Conservation (phyloP, 2,113 vertebrate species). For the Sinocyclocheilus rhinocerous region DNA sequence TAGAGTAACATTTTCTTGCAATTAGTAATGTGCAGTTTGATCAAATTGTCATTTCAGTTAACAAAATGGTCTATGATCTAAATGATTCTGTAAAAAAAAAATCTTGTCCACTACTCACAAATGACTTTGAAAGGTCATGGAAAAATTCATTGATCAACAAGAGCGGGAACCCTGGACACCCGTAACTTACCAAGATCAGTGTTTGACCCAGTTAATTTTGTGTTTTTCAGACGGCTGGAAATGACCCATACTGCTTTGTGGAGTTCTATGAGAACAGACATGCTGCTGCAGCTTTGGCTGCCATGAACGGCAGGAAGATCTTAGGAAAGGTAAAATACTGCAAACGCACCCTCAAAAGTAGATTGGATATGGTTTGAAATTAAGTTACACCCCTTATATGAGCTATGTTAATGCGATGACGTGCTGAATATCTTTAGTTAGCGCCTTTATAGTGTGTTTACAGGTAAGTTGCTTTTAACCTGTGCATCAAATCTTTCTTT, state of each 20-base stretch:
- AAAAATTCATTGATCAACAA: neutral
- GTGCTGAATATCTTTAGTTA: neutral
- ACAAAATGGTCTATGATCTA: neutral
- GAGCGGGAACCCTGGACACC: too few relatives aligned
- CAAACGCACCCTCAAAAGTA: neutral
- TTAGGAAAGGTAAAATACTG: constrained; percentile 96
- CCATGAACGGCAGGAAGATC: constrained; percentile 99
- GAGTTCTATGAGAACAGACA: constrained; percentile 98
- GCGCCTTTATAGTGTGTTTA: neutral
- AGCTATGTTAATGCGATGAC: neutral
- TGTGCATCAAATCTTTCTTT: neutral
- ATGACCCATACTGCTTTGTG: constrained; percentile 67
- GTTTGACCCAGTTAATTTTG: constrained; percentile 50
- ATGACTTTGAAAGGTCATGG: neutral
- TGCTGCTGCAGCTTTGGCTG: constrained; percentile 93
- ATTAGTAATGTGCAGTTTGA: too few relatives aligned
- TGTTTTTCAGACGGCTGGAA: constrained; percentile 88
- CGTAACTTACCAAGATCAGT: neutral
- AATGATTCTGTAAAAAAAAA: too few relatives aligned
- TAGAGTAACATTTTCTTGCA: too few relatives aligned
- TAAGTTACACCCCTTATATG: too few relatives aligned
- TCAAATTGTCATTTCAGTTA: neutral
- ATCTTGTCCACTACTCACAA: too few relatives aligned
- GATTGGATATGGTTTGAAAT: neutral
- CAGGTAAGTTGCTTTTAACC: neutral